Base-by-base conservation (phyloP, 2,113 vertebrate species). In the mouse (Mus musculus) region DNA sequence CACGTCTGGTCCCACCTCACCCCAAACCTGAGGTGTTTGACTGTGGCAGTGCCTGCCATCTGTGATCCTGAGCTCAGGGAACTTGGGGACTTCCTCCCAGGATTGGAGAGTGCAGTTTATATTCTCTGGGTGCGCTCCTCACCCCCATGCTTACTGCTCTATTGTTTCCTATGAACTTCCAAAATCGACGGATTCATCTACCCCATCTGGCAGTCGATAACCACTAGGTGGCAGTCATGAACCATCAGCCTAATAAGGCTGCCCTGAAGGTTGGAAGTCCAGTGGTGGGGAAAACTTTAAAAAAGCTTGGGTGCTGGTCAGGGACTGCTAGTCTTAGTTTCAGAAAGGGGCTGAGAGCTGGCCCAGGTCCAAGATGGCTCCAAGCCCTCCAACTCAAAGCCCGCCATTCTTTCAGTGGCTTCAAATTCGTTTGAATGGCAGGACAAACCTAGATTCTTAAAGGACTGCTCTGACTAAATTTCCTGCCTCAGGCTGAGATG, bases 201-300 rank as follows among this genome's bases (percentile, higher is more conserved):
- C 65, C 6, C 4, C 30, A 52, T 26, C 22, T 84, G 65, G 28
- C 91, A 52, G 28, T 6, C 10, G 49, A 5, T 30, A 36, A 63
- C 92, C 96, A 95, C 90, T 20, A 95, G 93, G 91, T 89, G 97
- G 95, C 39, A 42, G 22, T 22, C n/a, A 20, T 12, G 92, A 39
- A 14, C 80, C 59, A 0, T 56, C 33, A 28, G 30, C 10, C 11
- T 0, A 19, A 16, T 17, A 1, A 2, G 3, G 54, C 24, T 2
- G 52, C 52, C 24, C 8, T 1, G 0, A 22, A 54, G 49, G 20
- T 19, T 9, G 28, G 46, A 33, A 59, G 73, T 42, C 5, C 7
- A 17, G 26, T 69, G 33, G 67, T 61, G 24, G 42, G 81, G 24
- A 4, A 12, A 4, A 5, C 54, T 61, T 39, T 88, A 12, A 56